Base-by-base conservation (phyloP, 2,797 vertebrate genomes). In the Scleropages formosus region DNA sequence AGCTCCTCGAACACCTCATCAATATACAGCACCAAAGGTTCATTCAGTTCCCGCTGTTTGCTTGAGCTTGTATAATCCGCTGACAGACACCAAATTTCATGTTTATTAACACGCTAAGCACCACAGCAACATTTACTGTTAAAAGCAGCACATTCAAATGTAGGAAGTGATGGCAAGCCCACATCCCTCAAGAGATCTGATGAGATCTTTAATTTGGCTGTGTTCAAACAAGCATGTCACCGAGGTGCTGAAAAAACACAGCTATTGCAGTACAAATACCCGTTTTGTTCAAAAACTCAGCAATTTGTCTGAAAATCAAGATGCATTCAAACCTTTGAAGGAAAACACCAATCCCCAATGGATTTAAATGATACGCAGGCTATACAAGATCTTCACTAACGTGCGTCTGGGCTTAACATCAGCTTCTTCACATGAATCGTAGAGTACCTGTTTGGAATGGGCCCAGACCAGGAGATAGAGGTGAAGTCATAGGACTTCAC, bases 241-340 rank as follows among this genome's bases (percentile, higher is more conserved):
- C 56, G 47, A 27, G 15, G 47, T 47, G 47, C 51, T 56, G 53
- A 27, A 53, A 67, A 70, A 27, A 31, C 68, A 27, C 26, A 12
- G 67, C 16, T 26, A 13, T 46, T 27, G 27, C 10, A 53, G 22
- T 24, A 39, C 31, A 39, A 31, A n/a, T 13, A 53, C 7, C 12
- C 39, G 44, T 8, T 44, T 47, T 46, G 24, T 58, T 47, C 10
- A 22, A 26, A 68, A 71, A 71, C 56, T 56, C 68, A 27, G 68
- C 24, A 53, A 26, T 15, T 47, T 56, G 22, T 53, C 20, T 71
- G 51, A 71, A 71, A 71, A 71, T 71, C 68, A 71, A 53, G 22
- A 26, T 18, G 18, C 68, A 71, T 53, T 27, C 47, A 71, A 18
- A 24, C 20, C 24, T 18, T 56, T 22, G 24, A 56, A 31, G 31